A percentile compares a stretch with the other conserved stretches of the same genome.
These are phyloP conservation scores for Prunella strophiata DNA, from an alignment of 2,797 vertebrate species.

Conservation along the genomic window DNA sequence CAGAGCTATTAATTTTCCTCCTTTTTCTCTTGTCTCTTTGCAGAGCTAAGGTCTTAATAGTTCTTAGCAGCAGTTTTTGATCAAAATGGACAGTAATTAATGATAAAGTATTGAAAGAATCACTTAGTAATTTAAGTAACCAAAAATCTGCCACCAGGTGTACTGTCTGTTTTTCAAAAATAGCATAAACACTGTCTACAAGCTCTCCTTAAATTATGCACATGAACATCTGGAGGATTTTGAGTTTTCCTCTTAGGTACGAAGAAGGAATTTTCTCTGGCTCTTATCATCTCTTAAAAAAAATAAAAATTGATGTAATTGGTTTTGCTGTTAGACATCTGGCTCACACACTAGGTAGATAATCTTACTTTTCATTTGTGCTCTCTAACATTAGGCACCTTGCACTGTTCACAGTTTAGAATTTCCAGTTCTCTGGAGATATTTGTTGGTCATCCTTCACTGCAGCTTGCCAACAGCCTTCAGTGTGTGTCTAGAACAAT, in stretches of 20 bases:
- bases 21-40: not conserved
- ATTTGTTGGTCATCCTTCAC: not conserved
- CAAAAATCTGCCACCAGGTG: not conserved
- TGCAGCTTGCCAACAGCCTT: not conserved
- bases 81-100: not conserved
- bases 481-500: not conserved
- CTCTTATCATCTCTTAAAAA: not conserved
- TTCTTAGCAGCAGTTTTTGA: not conserved
- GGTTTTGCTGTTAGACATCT: not conserved
- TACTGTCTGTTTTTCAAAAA: not conserved
- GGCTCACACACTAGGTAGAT: not conserved
- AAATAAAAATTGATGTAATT: not conserved
- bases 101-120: not conserved
- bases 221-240: not conserved
- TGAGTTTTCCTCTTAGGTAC: not conserved
- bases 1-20: not conserved
- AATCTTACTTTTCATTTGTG: not conserved
- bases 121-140: not conserved
- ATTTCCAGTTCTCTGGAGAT: not conserved
- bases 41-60: not conserved
- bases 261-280: not conserved
- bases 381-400: not conserved
- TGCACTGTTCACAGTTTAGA: not conserved
- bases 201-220: not conserved
- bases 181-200: not conserved